These are phyloP conservation scores for Tachystola acroxantha DNA, from an alignment of 2,888 invertebrate genomes.

Conservation along the genomic window DNA sequence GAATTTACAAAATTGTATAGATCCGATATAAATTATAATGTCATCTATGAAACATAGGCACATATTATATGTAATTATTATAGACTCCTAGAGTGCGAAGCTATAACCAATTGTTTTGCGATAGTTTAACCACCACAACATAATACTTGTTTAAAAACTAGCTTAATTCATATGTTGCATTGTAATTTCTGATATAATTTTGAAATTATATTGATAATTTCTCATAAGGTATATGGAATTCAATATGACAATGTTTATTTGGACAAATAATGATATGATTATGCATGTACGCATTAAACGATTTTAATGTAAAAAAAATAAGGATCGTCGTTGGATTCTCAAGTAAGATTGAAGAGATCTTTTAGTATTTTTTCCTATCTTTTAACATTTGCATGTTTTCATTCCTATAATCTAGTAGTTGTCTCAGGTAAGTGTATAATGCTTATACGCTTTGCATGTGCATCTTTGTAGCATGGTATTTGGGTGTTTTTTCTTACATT, in stretches of 20 bases:
- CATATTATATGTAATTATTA: slow-evolving; percentile 27
- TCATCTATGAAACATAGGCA: slow-evolving; percentile 18
- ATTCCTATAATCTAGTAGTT: slow-evolving; percentile 17
- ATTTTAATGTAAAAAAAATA: slow-evolving; percentile 51
- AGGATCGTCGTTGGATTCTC: slow-evolving; percentile 76
- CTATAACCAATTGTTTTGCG: slow-evolving; percentile 73
- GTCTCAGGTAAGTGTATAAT: slow-evolving; percentile 51
- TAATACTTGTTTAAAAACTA: slow-evolving; percentile 55
- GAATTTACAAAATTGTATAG: neutral
- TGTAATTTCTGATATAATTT: slow-evolving; percentile 50
- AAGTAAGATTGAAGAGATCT: slow-evolving; percentile 66
- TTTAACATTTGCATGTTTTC: slow-evolving; percentile 8
- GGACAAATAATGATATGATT: slow-evolving; percentile 29
- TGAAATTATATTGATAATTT: slow-evolving; percentile 48
- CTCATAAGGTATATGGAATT: slow-evolving; percentile 23
- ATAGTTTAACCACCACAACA: slow-evolving; percentile 66
- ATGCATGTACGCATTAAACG: slow-evolving; percentile 56
- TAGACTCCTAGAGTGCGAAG: slow-evolving; percentile 71
- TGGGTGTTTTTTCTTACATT: slow-evolving; percentile 24
- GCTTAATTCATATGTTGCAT: slow-evolving; percentile 68
- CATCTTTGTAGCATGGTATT: slow-evolving; percentile 63
- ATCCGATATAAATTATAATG: too few species aligned
- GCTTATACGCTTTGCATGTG: slow-evolving; percentile 57
- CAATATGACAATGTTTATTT: slow-evolving; percentile 41
- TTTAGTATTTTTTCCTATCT: slow-evolving; percentile 40